phyloP scores from a whole-genome alignment of 2,113 vertebrate species.

The Sylvilagus bachmani region DNA sequence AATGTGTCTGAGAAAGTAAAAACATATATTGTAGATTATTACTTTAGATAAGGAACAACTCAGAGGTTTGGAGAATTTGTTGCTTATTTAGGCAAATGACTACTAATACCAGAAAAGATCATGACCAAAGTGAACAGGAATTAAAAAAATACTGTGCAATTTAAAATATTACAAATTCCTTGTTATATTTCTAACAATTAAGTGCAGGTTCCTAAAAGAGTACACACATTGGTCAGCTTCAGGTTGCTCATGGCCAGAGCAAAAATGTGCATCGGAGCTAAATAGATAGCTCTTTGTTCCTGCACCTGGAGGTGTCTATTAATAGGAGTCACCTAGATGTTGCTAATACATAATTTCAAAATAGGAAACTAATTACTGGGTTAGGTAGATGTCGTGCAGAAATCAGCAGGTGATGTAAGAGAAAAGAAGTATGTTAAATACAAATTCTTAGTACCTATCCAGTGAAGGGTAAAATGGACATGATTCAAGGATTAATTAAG shows the following conservation, averaged over 20 bases:
- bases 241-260: background rate
- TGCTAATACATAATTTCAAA: conserved; percentile 73
- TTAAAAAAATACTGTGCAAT: background rate
- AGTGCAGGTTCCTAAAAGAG: background rate
- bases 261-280: background rate
- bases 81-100: conserved; percentile 4
- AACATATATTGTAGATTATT: background rate
- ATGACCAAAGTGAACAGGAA: background rate
- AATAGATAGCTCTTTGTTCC: conserved; percentile 1
- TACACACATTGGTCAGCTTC: background rate
- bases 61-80: background rate
- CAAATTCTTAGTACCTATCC: conserved; percentile 67
- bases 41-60: background rate
- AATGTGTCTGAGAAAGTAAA: background rate
- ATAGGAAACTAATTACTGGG: conserved; percentile 71
- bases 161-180: background rate
- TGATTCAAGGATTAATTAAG: conserved; percentile 74
- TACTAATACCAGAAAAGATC: background rate
- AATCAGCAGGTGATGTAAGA: conserved; percentile 62
- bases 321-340: conserved; percentile 47
- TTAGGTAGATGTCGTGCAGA: conserved; percentile 63
- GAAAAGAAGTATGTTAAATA: conserved; percentile 67
- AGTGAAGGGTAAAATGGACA: conserved; percentile 75
- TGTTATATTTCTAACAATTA: background rate
- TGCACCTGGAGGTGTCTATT: conserved; percentile 69